Evolutionary conservation across 2,113 vertebrate genomes (phyloP), one percentile per base, ranked within the genome.

Genomic region (Cyprinodon tularosa): DNA sequence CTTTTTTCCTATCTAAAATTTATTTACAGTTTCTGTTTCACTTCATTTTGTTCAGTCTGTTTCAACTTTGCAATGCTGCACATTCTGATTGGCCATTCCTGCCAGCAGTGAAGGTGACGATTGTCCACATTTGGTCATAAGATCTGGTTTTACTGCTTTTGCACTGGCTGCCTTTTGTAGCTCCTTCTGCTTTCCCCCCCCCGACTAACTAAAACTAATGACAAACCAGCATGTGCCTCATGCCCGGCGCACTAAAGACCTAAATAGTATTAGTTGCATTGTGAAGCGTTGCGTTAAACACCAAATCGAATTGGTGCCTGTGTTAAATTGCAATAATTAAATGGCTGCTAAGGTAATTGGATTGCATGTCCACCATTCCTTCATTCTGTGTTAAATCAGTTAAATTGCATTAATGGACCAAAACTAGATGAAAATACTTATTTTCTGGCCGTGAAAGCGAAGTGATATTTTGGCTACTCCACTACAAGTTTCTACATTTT

Each of bases 31-130:
- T 76, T 84, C 81, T 84, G 77, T 82, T 86, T 89, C 89, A 87
- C 90, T 79, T 84, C 77, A 80, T 83, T 94, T 89, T 90, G 91
- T 85, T 93, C 94, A 96, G 95, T 94, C 86, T 91, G 81, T 92
- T 96, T 95, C 94, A 94, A 94, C 93, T 95, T 96, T 96, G 95
- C 95, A 90, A 91, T 95, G 89, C 94, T 96, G 85, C 94, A 94
- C 82, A 94, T 92, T 45, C 93, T 96, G 91, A 95, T 96, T 96
- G 96, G 94, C 95, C 96, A 96, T 90, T 89, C 86, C 80, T 92
- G 91, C 89, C 92, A 87, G 85, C 87, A 88, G 89, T 88, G 90
- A 93, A 95, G 95, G 92, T 96, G 94, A 87, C 17, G 40, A 82
- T 89, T 95, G 90, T 86, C 88, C 86, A 11, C 88, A 91, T 94